Conservation (phyloP, 2,888 invertebrate genomes). For the Sminthurides aquaticus region DNA sequence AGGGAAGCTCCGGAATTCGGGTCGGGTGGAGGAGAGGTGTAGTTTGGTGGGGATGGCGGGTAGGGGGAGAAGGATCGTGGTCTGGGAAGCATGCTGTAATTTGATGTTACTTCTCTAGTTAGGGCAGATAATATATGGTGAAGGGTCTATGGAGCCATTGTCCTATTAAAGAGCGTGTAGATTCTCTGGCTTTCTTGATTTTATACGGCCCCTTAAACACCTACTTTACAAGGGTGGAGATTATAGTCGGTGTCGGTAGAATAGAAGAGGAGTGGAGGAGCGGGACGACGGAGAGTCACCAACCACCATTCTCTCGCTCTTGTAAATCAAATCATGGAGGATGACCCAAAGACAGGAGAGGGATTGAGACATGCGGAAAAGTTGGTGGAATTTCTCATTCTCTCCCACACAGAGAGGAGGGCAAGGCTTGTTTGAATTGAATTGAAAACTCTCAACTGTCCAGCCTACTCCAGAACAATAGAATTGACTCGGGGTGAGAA, state of each 20-base stretch:
- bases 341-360: slow-evolving; percentile 2
- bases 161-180: neutral
- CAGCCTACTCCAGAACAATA: slow-evolving; percentile 32
- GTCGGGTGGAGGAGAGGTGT: too few relatives aligned
- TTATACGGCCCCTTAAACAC: neutral
- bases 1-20: too few relatives aligned
- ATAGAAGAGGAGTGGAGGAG: too few relatives aligned
- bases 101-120: slow-evolving; percentile 5
- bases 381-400: slow-evolving; percentile 15
- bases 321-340: slow-evolving; percentile 22
- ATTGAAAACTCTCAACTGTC: slow-evolving; percentile 13
- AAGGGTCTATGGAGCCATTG: neutral
- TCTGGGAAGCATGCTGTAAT: too few relatives aligned
- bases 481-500: slow-evolving; percentile 36
- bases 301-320: neutral
- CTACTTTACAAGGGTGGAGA: too few relatives aligned
- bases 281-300: too few relatives aligned
- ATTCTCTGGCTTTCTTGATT: neutral
- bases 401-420: too few relatives aligned
- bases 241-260: neutral
- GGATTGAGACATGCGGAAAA: slow-evolving; percentile 22
- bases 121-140: slow-evolving; percentile 16
- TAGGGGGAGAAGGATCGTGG: too few relatives aligned
- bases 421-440: slow-evolving; percentile 12
- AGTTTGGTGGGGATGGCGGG: too few relatives aligned